Evolutionary conservation across 2,888 invertebrate genomes (phyloP).

Genomic region (Amaurobius ferox): DNA sequence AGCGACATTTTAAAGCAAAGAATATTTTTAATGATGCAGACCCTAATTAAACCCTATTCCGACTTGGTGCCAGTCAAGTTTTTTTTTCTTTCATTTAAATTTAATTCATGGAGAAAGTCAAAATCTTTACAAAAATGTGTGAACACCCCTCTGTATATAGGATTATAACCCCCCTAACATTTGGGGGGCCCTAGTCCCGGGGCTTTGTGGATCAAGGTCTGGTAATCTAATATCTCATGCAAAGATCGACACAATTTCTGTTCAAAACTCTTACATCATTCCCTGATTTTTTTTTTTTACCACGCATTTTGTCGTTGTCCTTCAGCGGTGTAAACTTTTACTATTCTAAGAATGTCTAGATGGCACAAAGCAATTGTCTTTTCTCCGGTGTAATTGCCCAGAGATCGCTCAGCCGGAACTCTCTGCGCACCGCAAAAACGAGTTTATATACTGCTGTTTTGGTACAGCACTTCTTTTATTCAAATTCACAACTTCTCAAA

Average conservation of each 20-base stretch:
- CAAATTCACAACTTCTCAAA: neutral
- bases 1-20: no score
- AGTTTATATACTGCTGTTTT: neutral
- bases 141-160: no score
- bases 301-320: neutral
- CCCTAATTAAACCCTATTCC: no score
- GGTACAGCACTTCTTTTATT: neutral
- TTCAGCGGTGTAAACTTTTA: neutral
- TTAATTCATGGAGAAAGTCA: no score
- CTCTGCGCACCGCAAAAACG: neutral
- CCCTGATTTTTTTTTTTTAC: neutral
- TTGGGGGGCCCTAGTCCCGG: no score
- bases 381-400: neutral
- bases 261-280: neutral
- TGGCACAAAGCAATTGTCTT: constrained; percentile 11
- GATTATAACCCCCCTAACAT: no score
- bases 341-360: constrained; percentile 13
- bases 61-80: no score
- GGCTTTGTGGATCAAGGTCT: no score
- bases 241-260: neutral
- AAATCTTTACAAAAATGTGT: no score
- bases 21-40: no score
- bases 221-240: no score
- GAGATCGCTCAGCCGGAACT: neutral
- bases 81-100: no score